Evolutionary conservation across 92 coral and sea anemone genomes (phyloP), one percentile per base, ranked within the genome.

Genomic region (Bergia puertoricense): DNA sequence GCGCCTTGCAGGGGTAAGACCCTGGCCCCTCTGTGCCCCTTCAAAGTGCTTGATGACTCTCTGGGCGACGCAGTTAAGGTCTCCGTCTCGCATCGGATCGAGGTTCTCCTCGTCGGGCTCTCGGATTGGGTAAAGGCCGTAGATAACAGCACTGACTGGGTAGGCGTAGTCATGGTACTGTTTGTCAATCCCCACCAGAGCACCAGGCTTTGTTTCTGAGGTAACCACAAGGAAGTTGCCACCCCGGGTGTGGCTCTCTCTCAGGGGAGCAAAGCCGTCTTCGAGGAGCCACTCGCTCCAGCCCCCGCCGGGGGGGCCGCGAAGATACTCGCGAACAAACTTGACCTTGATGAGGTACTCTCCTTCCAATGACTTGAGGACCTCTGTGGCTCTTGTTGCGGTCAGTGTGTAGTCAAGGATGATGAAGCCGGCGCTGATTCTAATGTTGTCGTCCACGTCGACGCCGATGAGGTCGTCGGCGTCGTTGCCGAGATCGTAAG

Each of bases 1-100:
- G 37, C 88, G 73, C 36, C 88, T 38, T 1, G 44, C 66, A 0
- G 9, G 38, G 0, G 80, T 85, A 38, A 86, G 82, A 0, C 89
- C 89, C 0, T 75, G 83, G 36, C 82, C 89, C 15, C 89, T 50
- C 65, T 14, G 13, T 38, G 89, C 74, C 20, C 38, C 38, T 0
- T 86, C 82, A 36, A 86, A 74, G 10, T 86, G 89, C 82, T 86
- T 54, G 42, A 74, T 40, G 50, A 86, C 82, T 0, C 82, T 11
- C 7, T 74, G 74, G 36, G 89, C 74, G 9, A 86, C 89, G 20
- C 82, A 86, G 89, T 86, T 86, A 5, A 86, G 75, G 48, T 50
- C 89, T 11, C 82, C 89, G 3, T 74, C 82, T 2, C 82, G n/a
- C 82, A 75, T 5, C 0, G 89, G 82, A 0, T 4, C 18, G 2